Conservation (phyloP, 2,113 vertebrate genomes). For the Ceuthmochares aereus region DNA sequence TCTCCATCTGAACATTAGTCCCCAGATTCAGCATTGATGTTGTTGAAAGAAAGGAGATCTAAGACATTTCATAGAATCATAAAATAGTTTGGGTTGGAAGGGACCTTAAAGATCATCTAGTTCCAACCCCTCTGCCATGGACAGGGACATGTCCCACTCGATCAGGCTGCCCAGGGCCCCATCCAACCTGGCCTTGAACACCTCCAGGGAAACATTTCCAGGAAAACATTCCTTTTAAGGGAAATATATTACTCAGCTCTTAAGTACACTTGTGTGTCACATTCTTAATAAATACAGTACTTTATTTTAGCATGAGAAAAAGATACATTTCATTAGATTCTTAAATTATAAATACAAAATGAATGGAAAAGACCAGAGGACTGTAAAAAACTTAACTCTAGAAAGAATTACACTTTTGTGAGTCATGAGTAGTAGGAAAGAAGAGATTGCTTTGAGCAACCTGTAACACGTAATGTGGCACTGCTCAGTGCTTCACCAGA, state of each 20-base stretch:
- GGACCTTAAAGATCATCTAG: too few species aligned
- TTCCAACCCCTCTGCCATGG: too few species aligned
- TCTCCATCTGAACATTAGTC: background rate
- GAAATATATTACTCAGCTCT: constrained; percentile 31
- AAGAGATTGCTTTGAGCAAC: background rate
- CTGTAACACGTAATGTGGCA: background rate
- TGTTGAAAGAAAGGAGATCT: constrained; percentile 14
- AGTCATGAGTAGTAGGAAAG: background rate
- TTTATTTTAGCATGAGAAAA: constrained; percentile 9
- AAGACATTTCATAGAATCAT: background rate
- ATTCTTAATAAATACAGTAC: constrained; percentile 23
- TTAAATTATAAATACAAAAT: constrained; percentile 37
- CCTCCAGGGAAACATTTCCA: background rate
- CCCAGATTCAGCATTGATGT: background rate
- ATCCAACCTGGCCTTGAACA: too few species aligned
- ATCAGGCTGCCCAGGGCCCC: too few species aligned
- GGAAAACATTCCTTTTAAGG: constrained; percentile 1
- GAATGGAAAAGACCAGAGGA: constrained; percentile 15
- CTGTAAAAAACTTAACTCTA: background rate
- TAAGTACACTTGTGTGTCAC: background rate
- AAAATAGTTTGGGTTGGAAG: too few species aligned
- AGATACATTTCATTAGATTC: background rate
- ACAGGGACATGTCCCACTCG: too few species aligned
- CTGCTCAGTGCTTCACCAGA: background rate
- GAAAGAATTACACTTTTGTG: background rate